Evolutionary conservation across 1,140 invertebrate species (phyloP).

Genomic region (Microplitis demolitor): DNA sequence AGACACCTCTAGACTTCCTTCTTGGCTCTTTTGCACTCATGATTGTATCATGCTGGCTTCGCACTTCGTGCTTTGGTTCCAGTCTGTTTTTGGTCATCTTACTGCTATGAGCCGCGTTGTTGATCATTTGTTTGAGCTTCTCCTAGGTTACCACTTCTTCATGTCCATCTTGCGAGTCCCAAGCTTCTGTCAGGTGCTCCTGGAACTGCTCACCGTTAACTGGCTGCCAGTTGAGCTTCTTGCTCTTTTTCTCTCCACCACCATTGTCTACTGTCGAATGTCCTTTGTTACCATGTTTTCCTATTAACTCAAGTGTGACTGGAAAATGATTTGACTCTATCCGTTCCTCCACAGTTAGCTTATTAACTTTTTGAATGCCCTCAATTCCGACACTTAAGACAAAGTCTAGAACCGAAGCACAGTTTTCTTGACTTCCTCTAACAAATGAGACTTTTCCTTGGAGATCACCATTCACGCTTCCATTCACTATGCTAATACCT

Average conservation of each 20-base stretch:
- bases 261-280: no score
- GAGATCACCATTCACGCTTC: slow-evolving; percentile 22
- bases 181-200: no score
- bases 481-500: slow-evolving; percentile 14
- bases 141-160: no score
- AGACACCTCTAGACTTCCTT: background rate
- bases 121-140: background rate
- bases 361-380: background rate
- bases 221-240: no score
- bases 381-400: background rate
- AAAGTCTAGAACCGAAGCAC: slow-evolving; percentile 17
- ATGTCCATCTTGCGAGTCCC: no score
- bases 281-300: no score
- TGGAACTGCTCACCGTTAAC: no score
- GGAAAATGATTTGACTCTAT: slow-evolving; percentile 28
- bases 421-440: background rate
- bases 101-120: background rate
- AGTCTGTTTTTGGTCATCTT: background rate
- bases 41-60: background rate
- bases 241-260: no score
- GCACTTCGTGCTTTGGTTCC: background rate
- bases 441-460: slow-evolving; percentile 25
- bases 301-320: background rate
- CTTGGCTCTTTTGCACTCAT: background rate
- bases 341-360: background rate